phyloP scores from a whole-genome alignment of 2,113 vertebrate species.

The Glaucidium brasilianum region DNA sequence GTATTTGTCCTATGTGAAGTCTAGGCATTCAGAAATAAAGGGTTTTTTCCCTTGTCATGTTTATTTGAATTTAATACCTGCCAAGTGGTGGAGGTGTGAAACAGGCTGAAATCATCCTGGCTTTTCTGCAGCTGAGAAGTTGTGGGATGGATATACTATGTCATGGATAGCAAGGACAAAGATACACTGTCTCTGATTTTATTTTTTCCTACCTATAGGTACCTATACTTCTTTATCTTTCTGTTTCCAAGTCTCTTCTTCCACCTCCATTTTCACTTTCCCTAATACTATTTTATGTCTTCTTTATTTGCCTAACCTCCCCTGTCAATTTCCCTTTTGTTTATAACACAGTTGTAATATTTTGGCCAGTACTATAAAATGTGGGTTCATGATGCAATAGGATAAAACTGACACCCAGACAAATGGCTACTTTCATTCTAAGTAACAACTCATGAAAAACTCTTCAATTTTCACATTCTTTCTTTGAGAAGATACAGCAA shows the following conservation, averaged over 20 bases:
- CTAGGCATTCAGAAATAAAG: background rate
- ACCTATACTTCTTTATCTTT: background rate
- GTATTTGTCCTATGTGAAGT: background rate
- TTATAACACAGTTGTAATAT: background rate
- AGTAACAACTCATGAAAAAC: background rate
- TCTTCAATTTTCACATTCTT: background rate
- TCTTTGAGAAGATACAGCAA: background rate
- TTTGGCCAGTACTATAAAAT: background rate
- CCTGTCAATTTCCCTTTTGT: background rate
- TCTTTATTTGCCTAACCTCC: background rate
- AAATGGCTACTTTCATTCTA: background rate
- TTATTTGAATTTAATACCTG: background rate
- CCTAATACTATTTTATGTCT: background rate
- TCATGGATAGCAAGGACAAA: background rate
- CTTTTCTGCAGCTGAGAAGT: background rate
- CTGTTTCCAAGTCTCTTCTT: background rate
- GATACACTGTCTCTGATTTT: background rate
- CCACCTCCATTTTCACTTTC: background rate
- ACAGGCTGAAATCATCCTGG: background rate
- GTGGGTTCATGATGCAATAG: background rate
- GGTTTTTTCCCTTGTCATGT: rapidly evolving
- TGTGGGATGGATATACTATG: background rate
- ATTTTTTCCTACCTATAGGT: background rate
- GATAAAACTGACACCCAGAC: background rate
- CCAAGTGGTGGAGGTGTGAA: background rate